Base-by-base conservation (phyloP, 2,888 invertebrate species). In the Drosophila parthenogenetica region DNA sequence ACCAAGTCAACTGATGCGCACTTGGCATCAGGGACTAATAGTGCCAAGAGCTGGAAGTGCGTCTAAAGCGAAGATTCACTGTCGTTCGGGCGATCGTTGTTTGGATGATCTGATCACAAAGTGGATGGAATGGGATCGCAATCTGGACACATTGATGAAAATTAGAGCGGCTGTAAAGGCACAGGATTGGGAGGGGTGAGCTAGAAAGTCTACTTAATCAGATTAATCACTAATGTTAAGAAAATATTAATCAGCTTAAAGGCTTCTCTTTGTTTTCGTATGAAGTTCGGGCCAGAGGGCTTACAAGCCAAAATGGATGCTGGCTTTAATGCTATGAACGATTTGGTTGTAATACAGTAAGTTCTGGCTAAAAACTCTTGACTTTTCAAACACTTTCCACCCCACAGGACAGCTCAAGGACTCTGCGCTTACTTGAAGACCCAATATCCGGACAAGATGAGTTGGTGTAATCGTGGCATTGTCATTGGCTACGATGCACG, bases 241-340 rank as follows among this genome's bases (percentile, higher is more conserved):
- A 3, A 5, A 22, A 22, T 22, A 22, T 22, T 22, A 22, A 22
- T 22, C 22, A 22, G 55, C 17, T 8, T 61, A 8, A 39, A 29
- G 0, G 5, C 3, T 7, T 7, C 19, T 7, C 45, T 61, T 1
- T 11, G 25, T 11, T 10, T 8, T 0, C 39, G 61, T 0, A n/a
- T 61, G 1, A 5, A 14, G 11, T 61, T 61, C 13, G 61, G 29
- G 29, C 29, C 45, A 2, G 46, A 14, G 11, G 61, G 61, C 10
- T 17, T 55, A 10, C 94, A 99, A 72, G 98, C 96, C 0, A 94
- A 94, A 72, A 99, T 99, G 99, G 96, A 95, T 13, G 96, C 98
- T 13, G 99, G 99, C 0, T 98, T 96, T 92, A 95, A 94, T 74
- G 95, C 96, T 72, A 97, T 99, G 97, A 99, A 99, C 92, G 99